Base-by-base conservation (phyloP, 2,113 vertebrate genomes). In the Cariama cristata region DNA sequence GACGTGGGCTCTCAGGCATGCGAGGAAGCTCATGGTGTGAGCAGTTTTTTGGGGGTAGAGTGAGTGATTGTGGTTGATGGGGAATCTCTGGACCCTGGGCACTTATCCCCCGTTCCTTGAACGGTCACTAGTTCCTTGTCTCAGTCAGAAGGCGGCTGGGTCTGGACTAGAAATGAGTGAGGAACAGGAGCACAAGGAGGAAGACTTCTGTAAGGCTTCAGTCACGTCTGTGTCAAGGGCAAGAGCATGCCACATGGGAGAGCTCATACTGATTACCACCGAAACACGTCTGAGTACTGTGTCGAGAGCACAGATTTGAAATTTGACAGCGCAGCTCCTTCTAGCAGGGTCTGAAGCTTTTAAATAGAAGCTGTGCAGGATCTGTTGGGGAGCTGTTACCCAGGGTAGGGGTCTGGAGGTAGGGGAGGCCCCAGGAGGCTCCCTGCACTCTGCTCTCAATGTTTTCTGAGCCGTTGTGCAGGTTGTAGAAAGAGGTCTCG, bases 101-200 rank as follows among this genome's bases (percentile, higher is more conserved):
- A 0, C 28, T 71, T 81, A 15, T 86, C 11, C 30, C 8, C 9
- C 1, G 0, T 76, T 76, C 21, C 44, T 56, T 13, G 19, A 35
- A 32, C 17, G 63, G 12, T 68, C 38, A 24, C 38, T 79, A 1
- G 24, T 84, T 73, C 45, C 24, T 49, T 62, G 27, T 56, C 15
- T 60, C 35, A 45, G 53, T 35, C 26, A 28, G 73, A 86, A 83
- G 32, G 35, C 21, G 16, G 8, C 24, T 71, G 6, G 85, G n/a
- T 50, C 84, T 85, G 55, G 32, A 27, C 28, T 63, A n/a, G n/a
- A 53, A 87, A 49, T 38, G 20, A 24, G 38, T 14, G 60, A 81
- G 42, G 24, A 84, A 23, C 2, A 56, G 45, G 58, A 94, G n/a
- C 38, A 40, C 30, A 64, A 38, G 24, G 83, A 72, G 45, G 40